These are phyloP conservation scores for Sphecodes monilicornis DNA, from an alignment of 2,888 invertebrate genomes.

Conservation along the genomic window DNA sequence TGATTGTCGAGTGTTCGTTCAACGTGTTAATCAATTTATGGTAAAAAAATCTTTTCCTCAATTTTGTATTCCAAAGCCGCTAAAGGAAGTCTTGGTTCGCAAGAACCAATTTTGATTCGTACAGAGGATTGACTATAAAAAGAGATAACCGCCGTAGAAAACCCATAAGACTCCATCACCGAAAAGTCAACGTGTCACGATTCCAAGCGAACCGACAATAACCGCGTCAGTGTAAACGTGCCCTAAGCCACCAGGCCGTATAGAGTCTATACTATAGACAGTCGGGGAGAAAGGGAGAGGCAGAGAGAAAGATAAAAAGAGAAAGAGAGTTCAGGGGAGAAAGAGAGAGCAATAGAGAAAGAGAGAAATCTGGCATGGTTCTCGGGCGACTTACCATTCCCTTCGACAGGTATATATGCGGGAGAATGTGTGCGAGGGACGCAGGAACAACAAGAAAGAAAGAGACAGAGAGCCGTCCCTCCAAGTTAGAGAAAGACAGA, in stretches of 20 bases:
- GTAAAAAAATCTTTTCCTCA: neutral
- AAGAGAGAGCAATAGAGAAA: neutral
- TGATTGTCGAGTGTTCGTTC: no score
- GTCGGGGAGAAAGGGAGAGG: constrained; percentile 1
- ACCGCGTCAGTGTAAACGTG: constrained; percentile 21
- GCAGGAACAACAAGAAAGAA: constrained; percentile 19
- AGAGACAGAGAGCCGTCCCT: neutral
- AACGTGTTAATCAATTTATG: neutral
- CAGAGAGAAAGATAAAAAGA: neutral
- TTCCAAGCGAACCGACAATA: neutral
- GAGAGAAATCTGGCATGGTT: constrained; percentile 74
- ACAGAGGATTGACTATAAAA: neutral
- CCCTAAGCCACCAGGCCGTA: constrained; percentile 38
- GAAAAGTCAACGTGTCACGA: constrained; percentile 4
- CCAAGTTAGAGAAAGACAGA: neutral
- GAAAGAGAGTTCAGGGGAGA: constrained; percentile 12
- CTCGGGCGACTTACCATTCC: constrained; percentile 71
- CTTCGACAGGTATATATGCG: constrained; percentile 58
- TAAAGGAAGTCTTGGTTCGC: no score
- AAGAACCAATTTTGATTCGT: neutral
- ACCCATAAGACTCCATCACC: neutral
- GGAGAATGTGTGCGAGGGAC: constrained; percentile 36
- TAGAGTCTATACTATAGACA: no score
- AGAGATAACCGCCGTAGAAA: neutral
- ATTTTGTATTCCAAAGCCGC: no score